Base-by-base conservation (phyloP, 2,888 invertebrate genomes). In the Zhuqinia jingwanae region DNA sequence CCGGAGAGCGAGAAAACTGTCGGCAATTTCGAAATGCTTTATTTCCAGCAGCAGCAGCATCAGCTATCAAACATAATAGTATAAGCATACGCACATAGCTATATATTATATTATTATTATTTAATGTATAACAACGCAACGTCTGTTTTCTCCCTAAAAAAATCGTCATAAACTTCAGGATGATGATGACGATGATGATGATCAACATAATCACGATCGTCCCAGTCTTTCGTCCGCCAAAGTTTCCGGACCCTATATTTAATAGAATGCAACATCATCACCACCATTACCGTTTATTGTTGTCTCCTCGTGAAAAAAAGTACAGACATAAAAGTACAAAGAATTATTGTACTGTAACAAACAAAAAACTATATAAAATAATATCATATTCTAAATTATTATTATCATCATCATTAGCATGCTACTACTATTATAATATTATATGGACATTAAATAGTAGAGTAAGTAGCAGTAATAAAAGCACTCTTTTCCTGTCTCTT, bases 211-310 rank as follows among this genome's bases (percentile, higher is more conserved):
- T 86, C 80, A 81, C 86, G 80, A 81, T 78, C 42, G 47, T 84
- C 45, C 78, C 79, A 79, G 78, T 73, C 65, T 76, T 50, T 60
- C 68, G 42, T 80, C 65, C 86, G 76, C 77, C 68, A 25, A 73
- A 53, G 56, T 68, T 87, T 87, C 87, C 87, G 87, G 87, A 87
- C 81, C 87, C 87, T 81, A 77, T 87, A 82, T 87, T 87, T 87
- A 82, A 77, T 58, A 68, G 68, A 87, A 87, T 87, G 82, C 87
- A 81, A 65, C 56, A 86, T 86, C 86, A 86, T 86, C 80, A 58
- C 45, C 56, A 58, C 75, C 86, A 86, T 86, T 81, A 80, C 76
- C 76, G 76, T 86, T 81, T 87, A 86, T 87, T 85, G 82, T 82
- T 87, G 77, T 85, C 53, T 77, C 68, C 68, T 45, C 73, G 68